phyloP scores from a whole-genome alignment of 2,797 vertebrate species.

The Tadarida brasiliensis region DNA sequence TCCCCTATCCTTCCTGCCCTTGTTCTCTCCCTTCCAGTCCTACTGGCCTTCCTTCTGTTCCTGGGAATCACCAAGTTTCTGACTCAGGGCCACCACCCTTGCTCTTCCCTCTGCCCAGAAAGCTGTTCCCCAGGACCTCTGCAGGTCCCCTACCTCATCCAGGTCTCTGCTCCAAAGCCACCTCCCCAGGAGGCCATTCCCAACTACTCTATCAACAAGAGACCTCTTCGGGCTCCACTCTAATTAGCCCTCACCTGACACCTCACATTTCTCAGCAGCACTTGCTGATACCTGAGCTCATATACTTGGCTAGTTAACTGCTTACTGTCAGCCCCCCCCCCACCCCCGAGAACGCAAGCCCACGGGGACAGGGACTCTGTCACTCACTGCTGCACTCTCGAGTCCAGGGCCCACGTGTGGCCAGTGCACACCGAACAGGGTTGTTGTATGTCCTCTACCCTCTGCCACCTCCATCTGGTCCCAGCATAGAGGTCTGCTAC shows the following conservation, averaged over 20 bases:
- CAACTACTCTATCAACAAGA: not conserved
- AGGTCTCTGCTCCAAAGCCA: not conserved
- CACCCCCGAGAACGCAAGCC: not conserved
- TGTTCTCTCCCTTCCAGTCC: not conserved
- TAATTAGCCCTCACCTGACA: not conserved
- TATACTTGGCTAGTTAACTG: not conserved
- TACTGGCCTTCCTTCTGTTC: not conserved
- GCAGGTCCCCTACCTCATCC: not conserved
- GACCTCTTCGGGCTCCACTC: not conserved
- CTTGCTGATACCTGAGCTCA: not conserved
- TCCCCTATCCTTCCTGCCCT: not conserved
- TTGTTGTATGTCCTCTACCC: not conserved
- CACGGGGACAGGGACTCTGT: accelerated
- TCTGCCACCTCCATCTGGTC: not conserved
- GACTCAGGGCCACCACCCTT: not conserved
- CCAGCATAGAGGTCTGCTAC: not conserved
- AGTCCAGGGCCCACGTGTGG: accelerated
- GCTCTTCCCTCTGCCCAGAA: not conserved
- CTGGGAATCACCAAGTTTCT: not conserved
- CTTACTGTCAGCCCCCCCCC: not conserved
- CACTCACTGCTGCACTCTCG: accelerated
- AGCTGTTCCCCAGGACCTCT: too few species aligned
- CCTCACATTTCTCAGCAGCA: not conserved
- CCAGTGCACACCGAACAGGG: not conserved
- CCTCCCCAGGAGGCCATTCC: not conserved